Conservation (phyloP, 2,113 vertebrate species). For the Recurvirostra avosetta region DNA sequence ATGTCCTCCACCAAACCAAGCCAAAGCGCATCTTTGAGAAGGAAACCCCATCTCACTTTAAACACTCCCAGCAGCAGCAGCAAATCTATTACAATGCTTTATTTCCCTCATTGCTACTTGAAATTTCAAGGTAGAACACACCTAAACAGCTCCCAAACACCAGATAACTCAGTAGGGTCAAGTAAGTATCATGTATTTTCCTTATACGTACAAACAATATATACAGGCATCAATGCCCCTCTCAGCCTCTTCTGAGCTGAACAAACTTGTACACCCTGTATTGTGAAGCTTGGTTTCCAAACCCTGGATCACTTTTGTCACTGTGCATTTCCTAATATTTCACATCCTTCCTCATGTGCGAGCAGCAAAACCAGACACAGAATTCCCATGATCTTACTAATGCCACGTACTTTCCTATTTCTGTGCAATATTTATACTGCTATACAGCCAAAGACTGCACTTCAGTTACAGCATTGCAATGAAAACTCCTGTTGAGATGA, state of each 20-base stretch:
- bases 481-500: neutral
- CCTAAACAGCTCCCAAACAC: neutral
- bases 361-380: neutral
- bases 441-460: slow-evolving; percentile 32
- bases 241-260: neutral
- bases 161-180: neutral
- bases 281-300: neutral
- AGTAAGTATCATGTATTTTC: neutral
- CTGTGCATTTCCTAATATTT: neutral
- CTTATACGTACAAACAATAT: accelerated
- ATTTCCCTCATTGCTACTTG: neutral
- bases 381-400: slow-evolving; percentile 7
- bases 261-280: neutral
- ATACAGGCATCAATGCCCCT: neutral
- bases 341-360: neutral
- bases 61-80: neutral
- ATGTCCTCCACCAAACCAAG: neutral
- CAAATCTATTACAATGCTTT: neutral
- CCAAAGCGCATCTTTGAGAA: neutral
- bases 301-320: neutral
- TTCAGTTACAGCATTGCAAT: neutral
- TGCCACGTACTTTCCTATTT: neutral
- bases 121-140: neutral
- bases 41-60: neutral
- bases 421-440: slow-evolving; percentile 24